Percentiles rank a stretch among this genome's conserved stretches.
Evolutionary conservation across 2,888 invertebrate genomes (phyloP).

Genomic region (Ormyrus labotus): DNA sequence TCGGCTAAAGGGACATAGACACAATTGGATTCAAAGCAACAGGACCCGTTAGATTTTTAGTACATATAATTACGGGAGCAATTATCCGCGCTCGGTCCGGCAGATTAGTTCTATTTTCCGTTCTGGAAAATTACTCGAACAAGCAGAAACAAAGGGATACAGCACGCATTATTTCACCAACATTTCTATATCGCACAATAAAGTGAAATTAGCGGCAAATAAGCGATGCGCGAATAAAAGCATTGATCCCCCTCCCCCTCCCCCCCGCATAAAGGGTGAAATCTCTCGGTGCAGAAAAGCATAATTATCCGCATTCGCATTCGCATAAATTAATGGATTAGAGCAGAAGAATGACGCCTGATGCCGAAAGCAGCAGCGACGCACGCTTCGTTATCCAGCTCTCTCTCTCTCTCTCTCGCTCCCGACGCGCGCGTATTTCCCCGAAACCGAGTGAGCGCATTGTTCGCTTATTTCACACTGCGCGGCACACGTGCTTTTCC

Average conservation of each 20-base stretch:
- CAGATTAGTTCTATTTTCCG: conserved; percentile 15
- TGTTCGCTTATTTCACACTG: conserved; percentile 30
- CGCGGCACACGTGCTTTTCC: not conserved
- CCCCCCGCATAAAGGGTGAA: conserved; percentile 23
- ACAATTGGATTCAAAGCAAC: no score
- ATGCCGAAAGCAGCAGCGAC: conserved; percentile 2
- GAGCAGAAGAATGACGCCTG: conserved; percentile 41
- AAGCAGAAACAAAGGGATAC: not conserved
- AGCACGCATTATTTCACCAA: conserved; percentile 14
- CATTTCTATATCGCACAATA: conserved; percentile 28
- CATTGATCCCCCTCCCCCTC: conserved; percentile 19
- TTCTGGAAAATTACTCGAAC: conserved; percentile 1
- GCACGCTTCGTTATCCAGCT: conserved; percentile 20
- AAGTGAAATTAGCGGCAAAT: conserved; percentile 44
- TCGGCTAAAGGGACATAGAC: no score
- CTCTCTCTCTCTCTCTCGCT: no score
- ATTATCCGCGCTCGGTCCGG: not conserved
- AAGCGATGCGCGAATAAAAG: conserved; percentile 50
- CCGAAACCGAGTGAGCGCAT: conserved; percentile 9
- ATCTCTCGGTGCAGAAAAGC: conserved; percentile 30
- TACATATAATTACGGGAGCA: conserved; percentile 14
- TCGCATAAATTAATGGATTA: conserved; percentile 56
- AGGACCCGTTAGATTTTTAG: no score
- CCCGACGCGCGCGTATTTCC: not conserved
- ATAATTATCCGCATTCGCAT: conserved; percentile 47